These are phyloP conservation scores for Chrysomela aeneicollis DNA, from an alignment of 2,888 invertebrate genomes.

Conservation along the genomic window DNA sequence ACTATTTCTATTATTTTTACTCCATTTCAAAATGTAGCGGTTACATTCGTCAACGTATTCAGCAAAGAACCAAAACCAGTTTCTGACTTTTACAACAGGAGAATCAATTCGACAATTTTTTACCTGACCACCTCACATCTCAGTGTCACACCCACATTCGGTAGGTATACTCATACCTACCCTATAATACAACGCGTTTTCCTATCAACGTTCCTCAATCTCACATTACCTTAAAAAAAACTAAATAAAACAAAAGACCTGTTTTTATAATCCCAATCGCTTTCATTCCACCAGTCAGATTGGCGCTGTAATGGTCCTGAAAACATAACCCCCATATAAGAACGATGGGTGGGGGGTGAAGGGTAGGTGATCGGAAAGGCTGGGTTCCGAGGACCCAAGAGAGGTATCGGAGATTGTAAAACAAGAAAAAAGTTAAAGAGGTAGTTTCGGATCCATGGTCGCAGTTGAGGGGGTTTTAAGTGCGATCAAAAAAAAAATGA, in stretches of 20 bases:
- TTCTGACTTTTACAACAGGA: too few species aligned
- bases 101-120: too few species aligned
- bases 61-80: too few species aligned
- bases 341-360: background rate
- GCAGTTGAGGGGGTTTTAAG: background rate
- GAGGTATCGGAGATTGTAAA: constrained; percentile 20
- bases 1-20: too few species aligned
- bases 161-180: background rate
- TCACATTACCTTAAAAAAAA: background rate
- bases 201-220: background rate
- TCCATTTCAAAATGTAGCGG: too few species aligned
- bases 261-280: background rate
- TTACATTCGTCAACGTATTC: too few species aligned
- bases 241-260: background rate
- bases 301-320: constrained; percentile 33
- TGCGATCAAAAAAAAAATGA: background rate
- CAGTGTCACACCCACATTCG: background rate
- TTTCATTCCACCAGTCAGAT: constrained; percentile 31
- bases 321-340: constrained; percentile 1
- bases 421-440: constrained; percentile 8
- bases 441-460: constrained; percentile 9
- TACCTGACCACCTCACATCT: background rate
- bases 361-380: background rate
- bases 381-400: constrained; percentile 5
- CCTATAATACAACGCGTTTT: background rate